Percentiles rank a stretch among this genome's conserved stretches.
Evolutionary conservation across 2,888 invertebrate genomes (phyloP).

Genomic region (Melieria crassipennis): DNA sequence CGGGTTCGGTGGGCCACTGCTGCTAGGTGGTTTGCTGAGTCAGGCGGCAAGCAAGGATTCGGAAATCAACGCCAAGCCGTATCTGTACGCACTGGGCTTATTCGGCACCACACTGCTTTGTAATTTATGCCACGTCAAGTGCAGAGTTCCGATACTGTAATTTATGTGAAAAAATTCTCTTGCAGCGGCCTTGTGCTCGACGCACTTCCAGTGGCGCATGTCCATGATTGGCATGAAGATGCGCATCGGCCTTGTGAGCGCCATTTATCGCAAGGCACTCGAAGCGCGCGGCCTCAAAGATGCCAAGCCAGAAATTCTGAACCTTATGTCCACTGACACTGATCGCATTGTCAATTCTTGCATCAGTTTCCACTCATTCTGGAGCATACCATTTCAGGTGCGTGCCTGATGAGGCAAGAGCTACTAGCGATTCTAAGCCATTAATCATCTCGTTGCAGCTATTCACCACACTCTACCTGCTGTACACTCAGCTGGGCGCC

Average conservation of each 20-base stretch:
- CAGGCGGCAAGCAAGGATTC: conserved; percentile 63
- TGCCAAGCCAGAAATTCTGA: conserved; percentile 87
- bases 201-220: conserved; percentile 92
- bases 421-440: not conserved
- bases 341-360: conserved; percentile 96
- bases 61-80: conserved; percentile 71
- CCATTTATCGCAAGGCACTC: conserved; percentile 75
- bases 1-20: conserved; percentile 88
- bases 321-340: conserved; percentile 96
- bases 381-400: conserved; percentile 84
- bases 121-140: conserved; percentile 59
- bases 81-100: conserved; percentile 74
- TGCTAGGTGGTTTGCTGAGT: conserved; percentile 82
- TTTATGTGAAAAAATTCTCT: conserved; percentile 5
- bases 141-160: not conserved
- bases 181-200: conserved; percentile 79
- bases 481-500: conserved; percentile 88
- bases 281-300: conserved; percentile 65
- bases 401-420: not conserved
- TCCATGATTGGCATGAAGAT: conserved; percentile 86
- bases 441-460: conserved; percentile 68
- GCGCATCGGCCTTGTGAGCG: conserved; percentile 83
- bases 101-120: conserved; percentile 75
- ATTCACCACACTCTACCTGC: conserved; percentile 80
- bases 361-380: conserved; percentile 94